A percentile compares a stretch with the other conserved stretches of the same genome.
These are phyloP conservation scores for Lepidurus packardi DNA, from an alignment of 1,140 invertebrate genomes.

Conservation along the genomic window DNA sequence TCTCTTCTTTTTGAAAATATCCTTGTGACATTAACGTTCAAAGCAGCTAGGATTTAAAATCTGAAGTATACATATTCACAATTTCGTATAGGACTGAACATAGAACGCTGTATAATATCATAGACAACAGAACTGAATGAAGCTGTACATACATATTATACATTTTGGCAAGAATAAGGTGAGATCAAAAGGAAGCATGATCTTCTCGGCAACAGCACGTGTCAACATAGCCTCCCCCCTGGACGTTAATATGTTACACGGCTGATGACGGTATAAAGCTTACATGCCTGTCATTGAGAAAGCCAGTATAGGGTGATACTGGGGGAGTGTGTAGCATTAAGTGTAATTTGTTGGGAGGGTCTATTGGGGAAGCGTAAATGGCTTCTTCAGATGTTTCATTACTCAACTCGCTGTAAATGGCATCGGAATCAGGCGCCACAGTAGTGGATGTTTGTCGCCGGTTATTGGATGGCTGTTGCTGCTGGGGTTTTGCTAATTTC, in stretches of 20 bases:
- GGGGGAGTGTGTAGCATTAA: not conserved
- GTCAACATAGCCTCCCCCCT: not conserved
- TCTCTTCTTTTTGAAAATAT: not conserved
- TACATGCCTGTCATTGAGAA: not conserved
- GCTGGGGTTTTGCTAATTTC: not conserved
- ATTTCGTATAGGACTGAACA: not conserved
- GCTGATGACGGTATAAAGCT: not conserved
- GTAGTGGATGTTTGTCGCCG: not conserved
- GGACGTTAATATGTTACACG: not conserved
- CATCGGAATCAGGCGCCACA: not conserved
- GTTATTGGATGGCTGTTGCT: not conserved
- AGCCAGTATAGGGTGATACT: not conserved
- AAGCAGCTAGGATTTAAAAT: not conserved
- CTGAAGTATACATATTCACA: not conserved
- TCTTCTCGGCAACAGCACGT: not conserved
- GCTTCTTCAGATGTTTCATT: not conserved
- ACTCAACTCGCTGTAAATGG: not conserved
- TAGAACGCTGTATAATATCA: no score
- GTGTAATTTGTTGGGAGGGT: not conserved
- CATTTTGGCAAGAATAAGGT: conserved; percentile 12
- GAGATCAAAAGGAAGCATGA: conserved; percentile 14
- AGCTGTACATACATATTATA: not conserved
- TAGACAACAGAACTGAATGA: not conserved
- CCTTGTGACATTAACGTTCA: not conserved
- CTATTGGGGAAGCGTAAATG: not conserved